Evolutionary conservation across 2,797 vertebrate species (phyloP).

Genomic region (Pseudopleuronectes americanus): DNA sequence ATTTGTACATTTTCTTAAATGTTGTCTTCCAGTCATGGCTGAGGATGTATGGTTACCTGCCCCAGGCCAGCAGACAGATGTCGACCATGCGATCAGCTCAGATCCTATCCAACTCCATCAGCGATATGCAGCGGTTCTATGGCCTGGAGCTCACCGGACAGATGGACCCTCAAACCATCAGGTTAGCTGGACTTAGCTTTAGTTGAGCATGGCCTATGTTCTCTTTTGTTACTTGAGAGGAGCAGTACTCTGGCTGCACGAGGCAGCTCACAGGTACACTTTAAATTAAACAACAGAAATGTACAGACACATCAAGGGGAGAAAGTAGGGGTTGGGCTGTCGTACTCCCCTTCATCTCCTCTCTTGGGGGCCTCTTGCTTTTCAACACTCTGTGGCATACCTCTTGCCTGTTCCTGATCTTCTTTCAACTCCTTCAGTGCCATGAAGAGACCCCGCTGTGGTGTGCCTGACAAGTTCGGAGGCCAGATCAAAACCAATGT

Average conservation of each 20-base stretch:
- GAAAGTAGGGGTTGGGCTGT: background rate
- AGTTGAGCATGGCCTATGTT: no score
- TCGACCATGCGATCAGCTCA: slow-evolving; percentile 94
- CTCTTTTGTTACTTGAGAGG: no score
- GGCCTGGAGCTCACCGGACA: slow-evolving; percentile 90
- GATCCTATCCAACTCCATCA: slow-evolving; percentile 88
- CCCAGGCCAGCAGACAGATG: slow-evolving; percentile 90
- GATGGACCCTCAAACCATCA: slow-evolving; percentile 88
- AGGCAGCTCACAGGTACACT: slow-evolving; percentile 1
- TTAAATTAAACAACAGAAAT: slow-evolving; percentile 34
- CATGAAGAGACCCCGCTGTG: slow-evolving; percentile 93
- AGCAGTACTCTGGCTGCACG: background rate
- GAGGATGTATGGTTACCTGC: slow-evolving; percentile 91
- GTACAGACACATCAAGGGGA: slow-evolving; percentile 9
- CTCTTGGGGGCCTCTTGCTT: slow-evolving; percentile 28
- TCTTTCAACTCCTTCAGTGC: slow-evolving; percentile 80
- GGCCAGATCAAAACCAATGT: slow-evolving; percentile 91
- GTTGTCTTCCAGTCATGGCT: slow-evolving; percentile 87
- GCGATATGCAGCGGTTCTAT: slow-evolving; percentile 95
- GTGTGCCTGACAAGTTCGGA: slow-evolving; percentile 94
- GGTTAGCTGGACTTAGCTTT: slow-evolving; percentile 74
- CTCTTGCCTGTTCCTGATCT: slow-evolving; percentile 14
- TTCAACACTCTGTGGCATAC: background rate
- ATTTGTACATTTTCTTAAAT: background rate
- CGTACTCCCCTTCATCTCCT: slow-evolving; percentile 30